phyloP scores from a whole-genome alignment of 2,797 vertebrate genomes.

The Melanotaenia boesemani region DNA sequence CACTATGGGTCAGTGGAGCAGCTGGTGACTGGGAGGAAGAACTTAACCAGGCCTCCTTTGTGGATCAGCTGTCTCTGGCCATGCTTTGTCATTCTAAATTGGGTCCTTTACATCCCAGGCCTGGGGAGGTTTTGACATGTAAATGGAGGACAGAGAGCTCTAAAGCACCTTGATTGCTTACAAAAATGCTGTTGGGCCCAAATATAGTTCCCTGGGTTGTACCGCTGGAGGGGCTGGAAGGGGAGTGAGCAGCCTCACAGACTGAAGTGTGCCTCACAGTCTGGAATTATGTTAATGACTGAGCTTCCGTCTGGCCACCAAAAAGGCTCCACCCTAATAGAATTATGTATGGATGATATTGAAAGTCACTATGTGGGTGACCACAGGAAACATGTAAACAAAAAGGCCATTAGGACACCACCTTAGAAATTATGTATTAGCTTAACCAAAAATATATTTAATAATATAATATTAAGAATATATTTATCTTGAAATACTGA shows the following conservation, averaged over 20 bases:
- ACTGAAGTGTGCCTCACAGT: conserved; percentile 80
- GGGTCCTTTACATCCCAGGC: conserved; percentile 74
- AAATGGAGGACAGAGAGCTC: conserved; percentile 71
- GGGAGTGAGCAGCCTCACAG: conserved; percentile 51
- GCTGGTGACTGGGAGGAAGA: conserved; percentile 84
- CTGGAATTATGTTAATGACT: conserved; percentile 79
- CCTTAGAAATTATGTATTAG: not conserved
- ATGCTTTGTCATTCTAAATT: conserved; percentile 85
- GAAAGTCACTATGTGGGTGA: conserved; percentile 39
- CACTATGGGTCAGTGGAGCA: conserved; percentile 83
- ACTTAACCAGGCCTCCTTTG: conserved; percentile 86
- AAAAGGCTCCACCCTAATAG: conserved; percentile 61
- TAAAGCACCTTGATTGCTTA: conserved; percentile 74
- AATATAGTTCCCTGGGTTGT: conserved; percentile 66
- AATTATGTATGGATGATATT: conserved; percentile 59
- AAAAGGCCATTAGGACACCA: conserved; percentile 1
- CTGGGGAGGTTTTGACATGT: conserved; percentile 81
- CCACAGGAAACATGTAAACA: conserved; percentile 19
- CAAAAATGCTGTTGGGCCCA: conserved; percentile 77
- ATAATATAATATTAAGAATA: no score
- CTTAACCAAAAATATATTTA: not conserved
- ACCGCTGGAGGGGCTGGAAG: conserved; percentile 34
- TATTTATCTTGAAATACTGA: no score
- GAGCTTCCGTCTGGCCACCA: conserved; percentile 71
- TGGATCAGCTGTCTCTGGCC: conserved; percentile 84